phyloP scores from a whole-genome alignment of 1,140 invertebrate species.

The Heliconius melpomene region DNA sequence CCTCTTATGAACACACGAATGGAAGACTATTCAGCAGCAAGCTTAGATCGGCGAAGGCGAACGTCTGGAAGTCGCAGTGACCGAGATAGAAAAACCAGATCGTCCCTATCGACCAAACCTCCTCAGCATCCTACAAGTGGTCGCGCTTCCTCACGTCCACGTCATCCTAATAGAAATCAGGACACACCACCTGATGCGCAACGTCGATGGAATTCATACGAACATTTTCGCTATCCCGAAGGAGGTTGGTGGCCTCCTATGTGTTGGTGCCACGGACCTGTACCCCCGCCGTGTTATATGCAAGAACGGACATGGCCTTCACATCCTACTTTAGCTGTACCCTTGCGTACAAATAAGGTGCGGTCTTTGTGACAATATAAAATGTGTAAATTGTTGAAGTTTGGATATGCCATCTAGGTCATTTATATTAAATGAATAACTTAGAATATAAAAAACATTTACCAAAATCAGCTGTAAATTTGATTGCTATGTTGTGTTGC shows the following conservation, averaged over 20 bases:
- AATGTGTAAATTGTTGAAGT: background rate
- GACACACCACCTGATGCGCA: constrained; percentile 69
- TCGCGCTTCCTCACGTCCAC: constrained; percentile 69
- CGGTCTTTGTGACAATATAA: background rate
- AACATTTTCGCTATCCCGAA: constrained; percentile 76
- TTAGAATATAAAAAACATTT: too few species aligned
- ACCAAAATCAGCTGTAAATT: background rate
- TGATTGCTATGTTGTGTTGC: constrained; percentile 43
- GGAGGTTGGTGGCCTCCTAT: constrained; percentile 84
- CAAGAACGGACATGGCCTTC: constrained; percentile 72
- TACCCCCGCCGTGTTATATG: constrained; percentile 70
- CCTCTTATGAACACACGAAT: constrained; percentile 52
- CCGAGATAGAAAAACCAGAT: constrained; percentile 82
- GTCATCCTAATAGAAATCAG: constrained; percentile 57
- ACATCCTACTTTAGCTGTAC: constrained; percentile 64
- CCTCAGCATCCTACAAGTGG: constrained; percentile 72
- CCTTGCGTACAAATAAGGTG: constrained; percentile 69
- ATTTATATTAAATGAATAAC: background rate
- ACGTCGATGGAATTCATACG: constrained; percentile 77
- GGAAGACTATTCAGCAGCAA: constrained; percentile 69
- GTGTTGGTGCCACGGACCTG: constrained; percentile 74
- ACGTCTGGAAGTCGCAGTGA: constrained; percentile 62
- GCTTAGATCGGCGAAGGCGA: constrained; percentile 80
- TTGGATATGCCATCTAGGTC: background rate
- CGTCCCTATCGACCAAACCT: constrained; percentile 78